Evolutionary conservation across 2,797 vertebrate species (phyloP).

Genomic region (Forpus xanthops): DNA sequence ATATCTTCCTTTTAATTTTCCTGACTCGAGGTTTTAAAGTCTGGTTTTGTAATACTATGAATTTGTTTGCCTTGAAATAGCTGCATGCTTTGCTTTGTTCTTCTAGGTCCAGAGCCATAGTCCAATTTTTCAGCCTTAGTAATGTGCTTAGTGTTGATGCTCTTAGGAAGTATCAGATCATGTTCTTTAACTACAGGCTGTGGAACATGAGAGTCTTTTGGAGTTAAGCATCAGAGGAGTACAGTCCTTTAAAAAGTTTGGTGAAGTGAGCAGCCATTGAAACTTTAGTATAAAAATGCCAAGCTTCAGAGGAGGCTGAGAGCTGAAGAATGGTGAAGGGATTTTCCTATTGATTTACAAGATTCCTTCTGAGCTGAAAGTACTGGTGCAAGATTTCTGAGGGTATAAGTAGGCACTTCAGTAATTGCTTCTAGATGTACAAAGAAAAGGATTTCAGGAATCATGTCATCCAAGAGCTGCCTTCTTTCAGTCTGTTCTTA

Average conservation of each 20-base stretch:
- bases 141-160: neutral
- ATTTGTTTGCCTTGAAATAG: neutral
- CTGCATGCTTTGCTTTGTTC: neutral
- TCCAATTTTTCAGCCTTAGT: neutral
- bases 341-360: neutral
- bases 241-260: neutral
- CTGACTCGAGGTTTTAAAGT: neutral
- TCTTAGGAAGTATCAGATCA: neutral
- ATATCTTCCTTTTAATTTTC: neutral
- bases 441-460: neutral
- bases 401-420: neutral
- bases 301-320: neutral
- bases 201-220: neutral
- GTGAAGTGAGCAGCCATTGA: neutral
- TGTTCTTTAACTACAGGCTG: neutral
- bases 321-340: neutral
- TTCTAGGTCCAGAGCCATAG: neutral
- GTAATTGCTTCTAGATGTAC: neutral
- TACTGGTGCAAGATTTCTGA: neutral
- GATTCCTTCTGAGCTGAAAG: neutral
- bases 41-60: neutral
- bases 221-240: neutral
- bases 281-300: neutral
- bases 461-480: neutral
- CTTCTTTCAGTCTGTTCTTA: neutral